phyloP scores from a whole-genome alignment of 2,888 invertebrate genomes.

The Nasonia oneida region DNA sequence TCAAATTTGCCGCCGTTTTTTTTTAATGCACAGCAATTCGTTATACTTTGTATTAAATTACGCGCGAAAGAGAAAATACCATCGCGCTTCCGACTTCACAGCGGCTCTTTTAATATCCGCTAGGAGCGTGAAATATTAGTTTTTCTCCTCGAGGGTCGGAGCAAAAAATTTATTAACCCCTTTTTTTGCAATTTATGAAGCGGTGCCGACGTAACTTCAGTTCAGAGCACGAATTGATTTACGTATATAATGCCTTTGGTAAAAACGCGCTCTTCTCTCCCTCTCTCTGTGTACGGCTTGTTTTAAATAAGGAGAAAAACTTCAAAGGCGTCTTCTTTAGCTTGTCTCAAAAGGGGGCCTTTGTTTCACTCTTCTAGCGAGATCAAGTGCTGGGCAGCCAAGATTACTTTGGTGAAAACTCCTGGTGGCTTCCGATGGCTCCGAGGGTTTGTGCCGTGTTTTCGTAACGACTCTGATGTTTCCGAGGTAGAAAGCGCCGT shows the following conservation, averaged over 20 bases:
- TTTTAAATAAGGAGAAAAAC: conserved; percentile 24
- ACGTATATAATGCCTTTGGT: not conserved
- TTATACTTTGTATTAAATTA: not conserved
- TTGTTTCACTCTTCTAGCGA: conserved; percentile 34
- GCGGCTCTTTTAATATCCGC: not conserved
- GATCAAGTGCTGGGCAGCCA: conserved; percentile 30
- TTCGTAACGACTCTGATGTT: not conserved
- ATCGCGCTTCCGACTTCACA: too few relatives aligned
- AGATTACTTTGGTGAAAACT: conserved; percentile 40
- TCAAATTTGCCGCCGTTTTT: too few relatives aligned
- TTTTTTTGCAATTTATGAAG: conserved; percentile 10
- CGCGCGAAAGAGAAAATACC: not conserved
- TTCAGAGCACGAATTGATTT: conserved; percentile 4
- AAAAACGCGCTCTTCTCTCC: not conserved
- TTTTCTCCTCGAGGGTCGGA: not conserved
- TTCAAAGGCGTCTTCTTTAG: conserved; percentile 33
- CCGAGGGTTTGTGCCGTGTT: not conserved
- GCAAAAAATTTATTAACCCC: not conserved
- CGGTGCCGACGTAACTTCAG: not conserved
- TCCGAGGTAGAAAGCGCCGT: not conserved
- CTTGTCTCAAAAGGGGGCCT: conserved; percentile 39
- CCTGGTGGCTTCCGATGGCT: not conserved
- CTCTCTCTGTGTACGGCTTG: not conserved
- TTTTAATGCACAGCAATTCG: not conserved
- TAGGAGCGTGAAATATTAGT: conserved; percentile 6